Evolutionary conservation across 2,888 invertebrate genomes (phyloP), one percentile per base, ranked within the genome.

Genomic region (Sarcophaga carnaria): DNA sequence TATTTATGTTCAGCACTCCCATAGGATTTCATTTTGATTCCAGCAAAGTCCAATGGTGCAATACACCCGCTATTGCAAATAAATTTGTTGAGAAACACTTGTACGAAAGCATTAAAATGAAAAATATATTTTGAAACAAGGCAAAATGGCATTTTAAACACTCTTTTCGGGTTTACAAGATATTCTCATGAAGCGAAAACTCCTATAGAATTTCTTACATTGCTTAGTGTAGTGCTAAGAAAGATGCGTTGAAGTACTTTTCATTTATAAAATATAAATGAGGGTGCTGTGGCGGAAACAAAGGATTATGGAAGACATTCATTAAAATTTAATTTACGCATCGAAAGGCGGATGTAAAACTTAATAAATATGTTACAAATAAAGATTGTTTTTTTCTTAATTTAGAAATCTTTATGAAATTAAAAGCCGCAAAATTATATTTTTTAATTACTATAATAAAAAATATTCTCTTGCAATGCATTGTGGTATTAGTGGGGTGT

Each of bases 31-130:
- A 54, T 14, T 60, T 67, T 37, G 22, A 25, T 60, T 25, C 20
- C 47, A 45, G 47, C 60, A 25, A 71, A 66, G 80, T 80, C 17
- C 20, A 60, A 70, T 76, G 64, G 17, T 66, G 59, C 54, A 37
- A 11, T 47, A 63, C 76, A 70, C 84, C 80, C 80, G 59, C 84
- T 54, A 69, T 12, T 76, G 49, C 76, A 60, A 79, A 80, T 80
- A 72, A 72, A 71, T 84, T 80, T 84, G 12, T 54, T 60, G 8
- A 66, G 60, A 60, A 80, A 84, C 76, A 71, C 71, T 84, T 80
- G 75, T 62, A 76, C 71, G 49, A 54, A 64, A n/a, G 37, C 14
- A 69, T 74, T 10, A 47, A 14, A 25, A 14, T 20, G 4, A 64
- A 64, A 66, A 72, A 11, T 45, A 1, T 20, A 60, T 10, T n/a